Evolutionary conservation across 2,797 vertebrate species (phyloP).

Genomic region (Sardinella longiceps): DNA sequence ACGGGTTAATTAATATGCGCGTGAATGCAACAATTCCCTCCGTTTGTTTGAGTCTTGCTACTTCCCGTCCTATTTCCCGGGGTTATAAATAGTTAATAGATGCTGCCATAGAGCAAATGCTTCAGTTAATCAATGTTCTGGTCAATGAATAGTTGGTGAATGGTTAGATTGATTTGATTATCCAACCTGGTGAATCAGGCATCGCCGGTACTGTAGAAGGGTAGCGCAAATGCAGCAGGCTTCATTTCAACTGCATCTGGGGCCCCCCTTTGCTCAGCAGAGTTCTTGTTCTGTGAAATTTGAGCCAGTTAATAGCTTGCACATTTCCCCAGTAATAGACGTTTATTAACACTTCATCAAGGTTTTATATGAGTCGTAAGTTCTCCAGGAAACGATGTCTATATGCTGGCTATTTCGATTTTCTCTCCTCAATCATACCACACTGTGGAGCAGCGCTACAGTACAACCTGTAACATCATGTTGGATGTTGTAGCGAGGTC

Average conservation of each 20-base stretch:
- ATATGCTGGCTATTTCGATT: neutral
- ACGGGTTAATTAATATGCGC: slow-evolving; percentile 20
- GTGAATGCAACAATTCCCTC: neutral
- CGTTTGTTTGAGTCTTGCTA: neutral
- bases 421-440: neutral
- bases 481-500: slow-evolving; percentile 1
- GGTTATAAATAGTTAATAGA: slow-evolving; percentile 20
- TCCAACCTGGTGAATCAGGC: neutral
- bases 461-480: neutral
- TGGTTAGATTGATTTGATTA: slow-evolving; percentile 12
- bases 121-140: neutral
- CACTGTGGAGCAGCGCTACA: neutral
- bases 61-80: neutral
- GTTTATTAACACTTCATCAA: slow-evolving; percentile 27
- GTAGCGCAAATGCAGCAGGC: neutral
- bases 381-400: neutral
- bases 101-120: neutral
- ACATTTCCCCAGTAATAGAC: slow-evolving; percentile 14
- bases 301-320: slow-evolving; percentile 19
- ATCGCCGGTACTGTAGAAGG: neutral
- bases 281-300: slow-evolving; percentile 16
- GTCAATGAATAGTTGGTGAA: neutral
- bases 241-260: neutral
- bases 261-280: neutral
- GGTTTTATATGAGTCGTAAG: slow-evolving; percentile 15